A percentile compares a stretch with the other conserved stretches of the same genome.
These are phyloP conservation scores for Alsophila aescularia DNA, from an alignment of 2,888 invertebrate genomes.

Conservation along the genomic window DNA sequence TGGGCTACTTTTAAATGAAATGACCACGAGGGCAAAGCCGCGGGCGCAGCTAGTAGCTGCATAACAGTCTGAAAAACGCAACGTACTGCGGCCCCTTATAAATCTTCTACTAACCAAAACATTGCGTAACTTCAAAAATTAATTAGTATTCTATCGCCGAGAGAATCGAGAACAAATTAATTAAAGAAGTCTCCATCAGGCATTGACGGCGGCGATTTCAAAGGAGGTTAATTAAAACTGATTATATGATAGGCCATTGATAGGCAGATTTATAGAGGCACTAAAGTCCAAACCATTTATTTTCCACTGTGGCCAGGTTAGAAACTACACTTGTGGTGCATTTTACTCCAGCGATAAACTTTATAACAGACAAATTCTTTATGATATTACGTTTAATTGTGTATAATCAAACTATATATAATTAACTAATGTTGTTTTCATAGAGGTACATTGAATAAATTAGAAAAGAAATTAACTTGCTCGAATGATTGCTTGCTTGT, in stretches of 20 bases:
- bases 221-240: conserved; percentile 36
- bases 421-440: not conserved
- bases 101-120: conserved; percentile 17
- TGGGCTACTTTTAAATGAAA: too few relatives aligned
- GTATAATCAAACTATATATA: conserved; percentile 10
- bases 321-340: conserved; percentile 8
- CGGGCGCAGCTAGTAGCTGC: too few relatives aligned
- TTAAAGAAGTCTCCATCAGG: conserved; percentile 15
- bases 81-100: conserved; percentile 6
- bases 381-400: conserved; percentile 15
- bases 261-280: conserved; percentile 36
- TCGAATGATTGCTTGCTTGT: too few relatives aligned
- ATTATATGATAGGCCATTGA: conserved; percentile 38
- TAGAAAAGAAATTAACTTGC: too few relatives aligned
- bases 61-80: too few relatives aligned
- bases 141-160: conserved; percentile 18
- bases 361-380: conserved; percentile 3
- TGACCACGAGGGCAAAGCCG: too few relatives aligned
- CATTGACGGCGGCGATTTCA: conserved; percentile 27
- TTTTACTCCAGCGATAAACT: conserved; percentile 3
- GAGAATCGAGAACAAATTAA: conserved; percentile 27
- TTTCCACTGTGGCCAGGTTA: conserved; percentile 10
- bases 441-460: not conserved
- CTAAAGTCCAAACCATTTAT: conserved; percentile 28
- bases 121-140: conserved; percentile 15